Base-by-base conservation (phyloP, 2,797 vertebrate genomes). In the Mus caroli region DNA sequence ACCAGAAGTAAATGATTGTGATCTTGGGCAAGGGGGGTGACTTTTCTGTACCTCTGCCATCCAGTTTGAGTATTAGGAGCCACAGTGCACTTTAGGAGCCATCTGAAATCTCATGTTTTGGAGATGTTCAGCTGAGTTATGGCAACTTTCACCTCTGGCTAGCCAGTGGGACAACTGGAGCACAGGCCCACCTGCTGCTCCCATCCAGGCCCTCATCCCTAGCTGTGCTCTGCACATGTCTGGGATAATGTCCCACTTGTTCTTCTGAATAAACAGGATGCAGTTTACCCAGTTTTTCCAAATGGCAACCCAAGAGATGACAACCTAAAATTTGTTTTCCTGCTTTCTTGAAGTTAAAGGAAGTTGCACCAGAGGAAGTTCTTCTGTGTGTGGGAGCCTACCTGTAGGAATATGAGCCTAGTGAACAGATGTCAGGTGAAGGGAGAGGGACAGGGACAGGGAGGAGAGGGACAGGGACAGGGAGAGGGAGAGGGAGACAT, bases 221-320 rank as follows among this genome's bases (percentile, higher is more conserved):
- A 0, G 0, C 37, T 24, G 0, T 4, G 43, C 43, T 8, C 6
- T 50, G 1, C 0, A 2, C 60, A 3, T 52, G 24, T 0, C 17
- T 37, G 2, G 1, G 6, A 26, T 22, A 2, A 13, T 0, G 10
- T 8, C 54, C 34, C 1, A 3, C 56, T 60, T 31, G 11, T 77
- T 46, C 58, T 69, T 37, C 50, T 19, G 24, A 28, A 37, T 50
- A 52, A 40, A 24, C 26, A 34, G 60, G 60, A 37, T 20, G 28
- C 50, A 62, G 19, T 6, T 19, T 37, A 31, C 24, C 37, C 40
- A 76, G 4, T 28, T 40, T 64, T 71, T 83, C n/a, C 0, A 28
- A 90, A 73, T 5, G 37, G 28, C 43, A 82, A 20, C 43, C 17
- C 15, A 40, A 24, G 24, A 71, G 26, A 7, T 2, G 3, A 60